A percentile compares a stretch with the other conserved stretches of the same genome.
phyloP scores from a whole-genome alignment of 2,888 invertebrate species.

The Suillia variegata region DNA sequence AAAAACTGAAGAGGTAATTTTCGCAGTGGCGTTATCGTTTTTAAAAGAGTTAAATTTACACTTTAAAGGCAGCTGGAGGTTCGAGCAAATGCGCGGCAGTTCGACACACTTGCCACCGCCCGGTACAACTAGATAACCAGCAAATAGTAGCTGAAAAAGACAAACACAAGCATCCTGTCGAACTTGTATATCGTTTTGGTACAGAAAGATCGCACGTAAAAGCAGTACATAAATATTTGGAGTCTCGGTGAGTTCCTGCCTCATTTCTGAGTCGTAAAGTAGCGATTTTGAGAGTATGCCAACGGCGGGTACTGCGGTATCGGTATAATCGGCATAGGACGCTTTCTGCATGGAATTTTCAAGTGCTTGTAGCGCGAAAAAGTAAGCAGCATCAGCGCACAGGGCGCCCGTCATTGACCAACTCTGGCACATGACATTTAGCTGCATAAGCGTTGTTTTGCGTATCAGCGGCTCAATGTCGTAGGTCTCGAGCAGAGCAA shows the following conservation, averaged over 20 bases:
- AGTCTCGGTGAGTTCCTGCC: conserved; percentile 41
- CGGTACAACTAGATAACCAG: conserved; percentile 35
- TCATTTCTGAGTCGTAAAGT: conserved; percentile 41
- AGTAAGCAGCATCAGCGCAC: conserved; percentile 39
- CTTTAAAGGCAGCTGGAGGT: conserved; percentile 43
- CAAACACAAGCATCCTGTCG: conserved; percentile 45
- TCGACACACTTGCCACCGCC: conserved; percentile 32
- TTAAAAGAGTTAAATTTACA: conserved; percentile 28
- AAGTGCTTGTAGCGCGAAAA: conserved; percentile 37
- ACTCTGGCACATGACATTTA: conserved; percentile 52
- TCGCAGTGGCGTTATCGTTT: too few species aligned
- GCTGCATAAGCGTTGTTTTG: conserved; percentile 51
- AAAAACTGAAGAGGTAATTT: neutral
- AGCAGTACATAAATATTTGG: conserved; percentile 45
- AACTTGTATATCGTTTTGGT: conserved; percentile 41
- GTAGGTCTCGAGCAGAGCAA: conserved; percentile 44
- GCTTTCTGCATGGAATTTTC: conserved; percentile 39
- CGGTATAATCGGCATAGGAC: conserved; percentile 37
- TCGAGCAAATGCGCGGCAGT: conserved; percentile 37
- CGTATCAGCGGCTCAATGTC: conserved; percentile 51
- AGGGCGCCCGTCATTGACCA: conserved; percentile 38
- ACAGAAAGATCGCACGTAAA: conserved; percentile 46
- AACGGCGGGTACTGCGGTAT: conserved; percentile 45
- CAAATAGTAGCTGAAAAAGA: conserved; percentile 49
- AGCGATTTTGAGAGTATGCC: conserved; percentile 50